Percentiles rank a stretch among this genome's conserved stretches.
phyloP scores from a whole-genome alignment of 2,113 vertebrate species.

The Notiomystis cincta region DNA sequence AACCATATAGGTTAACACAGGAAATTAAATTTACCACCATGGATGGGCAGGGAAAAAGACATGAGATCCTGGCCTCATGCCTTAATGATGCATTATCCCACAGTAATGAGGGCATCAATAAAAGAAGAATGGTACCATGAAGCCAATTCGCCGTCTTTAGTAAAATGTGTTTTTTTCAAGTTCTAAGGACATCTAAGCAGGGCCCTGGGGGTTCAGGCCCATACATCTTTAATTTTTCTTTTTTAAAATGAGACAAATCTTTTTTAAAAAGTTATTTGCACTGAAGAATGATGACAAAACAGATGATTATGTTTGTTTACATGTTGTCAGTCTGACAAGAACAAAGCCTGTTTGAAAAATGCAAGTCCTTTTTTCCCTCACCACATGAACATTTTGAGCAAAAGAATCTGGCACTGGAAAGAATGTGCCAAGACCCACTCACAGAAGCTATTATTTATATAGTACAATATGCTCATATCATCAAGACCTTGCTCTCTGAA shows the following conservation, averaged over 20 bases:
- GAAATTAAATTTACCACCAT: not conserved
- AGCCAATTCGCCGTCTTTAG: not conserved
- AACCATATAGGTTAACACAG: not conserved
- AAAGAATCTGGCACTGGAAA: slow-evolving; percentile 24
- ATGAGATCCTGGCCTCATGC: not conserved
- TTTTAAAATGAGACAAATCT: not conserved
- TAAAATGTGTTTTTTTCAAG: not conserved
- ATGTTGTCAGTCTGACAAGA: slow-evolving; percentile 32
- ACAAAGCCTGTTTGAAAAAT: slow-evolving; percentile 45
- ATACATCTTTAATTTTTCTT: not conserved
- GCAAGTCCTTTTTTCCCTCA: not conserved
- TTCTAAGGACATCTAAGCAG: not conserved
- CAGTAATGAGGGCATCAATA: not conserved
- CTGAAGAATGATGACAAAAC: slow-evolving; percentile 23
- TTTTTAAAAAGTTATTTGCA: slow-evolving; percentile 5
- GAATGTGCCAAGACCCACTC: slow-evolving; percentile 10
- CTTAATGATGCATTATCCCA: not conserved
- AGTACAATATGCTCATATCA: slow-evolving; percentile 47
- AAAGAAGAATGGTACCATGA: not conserved
- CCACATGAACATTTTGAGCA: not conserved
- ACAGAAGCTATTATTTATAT: slow-evolving; percentile 53
- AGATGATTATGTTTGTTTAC: slow-evolving; percentile 22
- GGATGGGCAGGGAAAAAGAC: not conserved
- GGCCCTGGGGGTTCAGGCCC: not conserved
- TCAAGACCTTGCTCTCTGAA: slow-evolving; percentile 53